Conservation (phyloP, 2,113 vertebrate genomes). For the Psophia crepitans region DNA sequence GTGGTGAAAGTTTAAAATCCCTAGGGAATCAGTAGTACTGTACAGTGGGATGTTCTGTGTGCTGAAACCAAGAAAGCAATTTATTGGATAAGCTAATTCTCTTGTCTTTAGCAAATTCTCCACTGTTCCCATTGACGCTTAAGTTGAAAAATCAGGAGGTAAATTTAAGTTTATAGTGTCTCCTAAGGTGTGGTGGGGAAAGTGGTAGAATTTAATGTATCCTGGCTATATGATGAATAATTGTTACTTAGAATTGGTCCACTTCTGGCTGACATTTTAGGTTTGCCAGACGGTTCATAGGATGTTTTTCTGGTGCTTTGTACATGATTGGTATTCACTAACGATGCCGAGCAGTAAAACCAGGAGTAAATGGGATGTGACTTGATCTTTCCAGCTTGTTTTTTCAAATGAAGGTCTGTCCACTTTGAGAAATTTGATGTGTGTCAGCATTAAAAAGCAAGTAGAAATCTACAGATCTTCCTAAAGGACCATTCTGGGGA, state of each 20-base stretch:
- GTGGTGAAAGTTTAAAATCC: neutral
- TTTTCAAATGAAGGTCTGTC: neutral
- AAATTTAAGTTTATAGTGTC: neutral
- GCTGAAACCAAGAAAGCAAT: neutral
- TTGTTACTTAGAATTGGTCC: neutral
- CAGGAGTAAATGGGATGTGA: neutral
- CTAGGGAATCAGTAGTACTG: neutral
- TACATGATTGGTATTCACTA: neutral
- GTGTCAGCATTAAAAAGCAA: neutral
- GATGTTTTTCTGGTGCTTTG: neutral
- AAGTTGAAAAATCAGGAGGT: neutral
- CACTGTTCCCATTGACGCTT: neutral
- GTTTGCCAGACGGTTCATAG: neutral
- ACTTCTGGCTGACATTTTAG: neutral
- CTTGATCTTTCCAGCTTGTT: neutral
- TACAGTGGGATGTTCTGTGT: neutral
- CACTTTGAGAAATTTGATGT: neutral
- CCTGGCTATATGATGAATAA: neutral
- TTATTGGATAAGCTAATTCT: neutral
- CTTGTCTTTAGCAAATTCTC: neutral
- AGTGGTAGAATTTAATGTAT: neutral
- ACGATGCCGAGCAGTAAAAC: neutral
- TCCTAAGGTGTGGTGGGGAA: accelerated
- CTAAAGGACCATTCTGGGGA: neutral
- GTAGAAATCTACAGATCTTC: neutral